Evolutionary conservation across 2,113 vertebrate genomes (phyloP).

Genomic region (Myodes glareolus): DNA sequence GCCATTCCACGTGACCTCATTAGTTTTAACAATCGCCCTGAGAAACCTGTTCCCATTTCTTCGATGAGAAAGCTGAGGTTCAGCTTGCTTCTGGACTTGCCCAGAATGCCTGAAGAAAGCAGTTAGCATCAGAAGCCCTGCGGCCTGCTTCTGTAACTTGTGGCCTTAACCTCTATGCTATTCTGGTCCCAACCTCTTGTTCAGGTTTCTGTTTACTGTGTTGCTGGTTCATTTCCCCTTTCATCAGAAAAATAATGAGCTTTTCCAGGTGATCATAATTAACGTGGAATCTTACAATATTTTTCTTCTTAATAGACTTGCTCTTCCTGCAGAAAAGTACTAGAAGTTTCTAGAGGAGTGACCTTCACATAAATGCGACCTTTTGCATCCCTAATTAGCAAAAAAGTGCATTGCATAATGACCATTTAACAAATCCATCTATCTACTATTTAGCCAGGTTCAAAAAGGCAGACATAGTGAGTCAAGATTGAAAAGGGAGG

Average conservation of each 20-base stretch:
- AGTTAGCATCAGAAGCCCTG: not conserved
- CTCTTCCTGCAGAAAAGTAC: not conserved
- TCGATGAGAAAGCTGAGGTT: not conserved
- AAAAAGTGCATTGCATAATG: not conserved
- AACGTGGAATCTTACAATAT: not conserved
- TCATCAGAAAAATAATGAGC: not conserved
- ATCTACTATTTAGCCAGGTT: not conserved
- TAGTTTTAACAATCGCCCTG: no score
- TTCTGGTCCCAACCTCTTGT: not conserved
- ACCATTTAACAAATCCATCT: not conserved
- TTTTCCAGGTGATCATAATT: not conserved
- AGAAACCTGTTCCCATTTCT: not conserved
- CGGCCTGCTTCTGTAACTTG: not conserved
- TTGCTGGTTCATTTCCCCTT: not conserved
- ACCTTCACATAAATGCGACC: not conserved
- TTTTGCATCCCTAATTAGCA: slow-evolving; percentile 20
- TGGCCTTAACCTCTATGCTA: not conserved
- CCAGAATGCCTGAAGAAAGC: not conserved
- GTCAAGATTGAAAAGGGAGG: not conserved
- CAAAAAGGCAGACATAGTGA: not conserved
- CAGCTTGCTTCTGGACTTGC: not conserved
- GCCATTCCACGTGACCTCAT: not conserved
- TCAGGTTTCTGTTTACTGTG: not conserved
- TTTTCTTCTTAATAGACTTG: not conserved
- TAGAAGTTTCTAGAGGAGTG: not conserved